These are phyloP conservation scores for Spodoptera litura DNA, from an alignment of 1,140 invertebrate genomes.

Conservation along the genomic window DNA sequence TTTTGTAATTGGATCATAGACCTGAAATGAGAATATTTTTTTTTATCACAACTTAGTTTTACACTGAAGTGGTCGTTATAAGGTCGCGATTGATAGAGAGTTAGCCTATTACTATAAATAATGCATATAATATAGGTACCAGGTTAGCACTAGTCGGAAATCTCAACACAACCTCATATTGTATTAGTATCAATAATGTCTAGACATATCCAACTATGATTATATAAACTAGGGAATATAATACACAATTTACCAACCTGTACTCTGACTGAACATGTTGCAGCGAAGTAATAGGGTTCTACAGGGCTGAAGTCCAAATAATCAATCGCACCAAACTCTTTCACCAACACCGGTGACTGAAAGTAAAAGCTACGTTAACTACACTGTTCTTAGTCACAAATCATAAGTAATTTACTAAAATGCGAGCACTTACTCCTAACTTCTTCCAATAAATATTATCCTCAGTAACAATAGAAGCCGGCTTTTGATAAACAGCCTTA, in stretches of 20 bases:
- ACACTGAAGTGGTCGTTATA: too few species aligned
- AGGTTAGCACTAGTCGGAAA: too few species aligned
- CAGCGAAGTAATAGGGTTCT: slow-evolving; percentile 95
- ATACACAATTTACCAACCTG: slow-evolving; percentile 85
- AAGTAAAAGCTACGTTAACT: slow-evolving; percentile 70
- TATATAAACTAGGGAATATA: background rate
- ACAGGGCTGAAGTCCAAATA: slow-evolving; percentile 95
- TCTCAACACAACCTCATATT: too few species aligned
- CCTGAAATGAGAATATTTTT: slow-evolving; percentile 64
- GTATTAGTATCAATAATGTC: too few species aligned
- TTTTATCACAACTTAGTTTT: too few species aligned
- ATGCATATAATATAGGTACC: too few species aligned
- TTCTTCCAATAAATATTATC: slow-evolving; percentile 95
- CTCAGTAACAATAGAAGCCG: slow-evolving; percentile 89
- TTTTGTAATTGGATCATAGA: slow-evolving; percentile 96
- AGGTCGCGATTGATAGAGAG: too few species aligned
- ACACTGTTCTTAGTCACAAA: background rate
- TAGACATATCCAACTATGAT: too few species aligned
- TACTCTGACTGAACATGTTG: slow-evolving; percentile 95
- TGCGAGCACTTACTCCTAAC: slow-evolving; percentile 88
- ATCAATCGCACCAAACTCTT: slow-evolving; percentile 97
- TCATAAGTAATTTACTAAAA: slow-evolving; percentile 5
- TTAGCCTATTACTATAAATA: too few species aligned
- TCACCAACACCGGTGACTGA: slow-evolving; percentile 94
- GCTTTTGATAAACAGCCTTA: slow-evolving; percentile 90